These are phyloP conservation scores for Dasyornis broadbenti DNA, from an alignment of 2,113 vertebrate species.

Conservation along the genomic window DNA sequence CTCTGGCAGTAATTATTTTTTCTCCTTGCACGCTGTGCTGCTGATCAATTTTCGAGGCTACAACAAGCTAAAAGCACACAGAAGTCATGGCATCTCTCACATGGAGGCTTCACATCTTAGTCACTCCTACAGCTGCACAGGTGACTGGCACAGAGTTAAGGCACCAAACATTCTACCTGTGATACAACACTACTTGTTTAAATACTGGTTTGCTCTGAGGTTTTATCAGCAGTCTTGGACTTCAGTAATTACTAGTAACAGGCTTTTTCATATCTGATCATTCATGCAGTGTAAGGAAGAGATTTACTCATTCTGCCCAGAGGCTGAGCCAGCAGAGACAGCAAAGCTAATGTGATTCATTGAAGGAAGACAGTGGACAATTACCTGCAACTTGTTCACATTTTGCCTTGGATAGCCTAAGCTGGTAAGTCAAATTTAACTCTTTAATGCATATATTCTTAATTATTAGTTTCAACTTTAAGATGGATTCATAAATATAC, in stretches of 20 bases:
- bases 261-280: conserved; percentile 69
- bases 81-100: conserved; percentile 56
- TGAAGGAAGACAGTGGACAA: conserved; percentile 81
- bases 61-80: conserved; percentile 21
- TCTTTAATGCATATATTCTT: not conserved
- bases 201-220: conserved; percentile 14
- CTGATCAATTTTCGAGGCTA: conserved; percentile 27
- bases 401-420: conserved; percentile 74
- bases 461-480: not conserved
- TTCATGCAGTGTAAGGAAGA: conserved; percentile 82
- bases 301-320: conserved; percentile 76
- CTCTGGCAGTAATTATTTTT: conserved; percentile 29
- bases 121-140: conserved; percentile 7
- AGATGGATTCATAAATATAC: not conserved
- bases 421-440: conserved; percentile 80
- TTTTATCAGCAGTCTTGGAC: conserved; percentile 45
- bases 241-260: conserved; percentile 56
- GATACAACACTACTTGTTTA: not conserved
- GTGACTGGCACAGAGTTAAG: not conserved
- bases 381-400: conserved; percentile 69
- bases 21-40: not conserved
- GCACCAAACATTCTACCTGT: not conserved
- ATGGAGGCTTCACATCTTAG: not conserved
- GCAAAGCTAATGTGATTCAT: conserved; percentile 74
- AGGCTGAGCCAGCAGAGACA: conserved; percentile 78